Evolutionary conservation across 2,113 vertebrate genomes (phyloP), one percentile per base, ranked within the genome.

Genomic region (Tichodroma muraria): DNA sequence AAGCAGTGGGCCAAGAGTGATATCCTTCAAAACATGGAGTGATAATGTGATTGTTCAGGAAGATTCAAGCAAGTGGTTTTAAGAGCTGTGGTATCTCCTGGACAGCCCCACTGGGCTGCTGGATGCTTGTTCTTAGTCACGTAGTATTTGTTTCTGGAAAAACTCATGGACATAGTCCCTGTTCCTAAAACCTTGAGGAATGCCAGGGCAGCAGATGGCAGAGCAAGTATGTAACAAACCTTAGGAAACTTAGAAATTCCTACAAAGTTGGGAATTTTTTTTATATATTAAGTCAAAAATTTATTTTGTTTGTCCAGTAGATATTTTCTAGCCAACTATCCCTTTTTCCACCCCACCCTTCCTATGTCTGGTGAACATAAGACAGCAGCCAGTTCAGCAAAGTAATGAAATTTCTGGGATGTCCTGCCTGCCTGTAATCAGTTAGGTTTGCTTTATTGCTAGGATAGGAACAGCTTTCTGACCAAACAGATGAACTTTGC

Each of bases 281-380:
- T 57, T 10, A 33, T 66, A 20, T 75, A n/a, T 56, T 53, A 47
- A 68, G 28, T 78, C 33, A 70, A 92, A 81, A 42, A 61, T 59
- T 78, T 53, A 18, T 72, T 88, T 94, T 76, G n/a, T 85, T 92
- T 91, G 59, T 92, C 53, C 50, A 65, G 49, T 28, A 57, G 80
- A 79, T 23, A 3, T 60, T 94, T 94, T 94, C 45, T 38, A 91
- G 66, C 85, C 78, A 80, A 13, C 85, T 79, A 50, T 82, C 70
- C 65, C 19, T 87, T 94, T 87, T 96, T 93, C 89, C 61, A 88
- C 89, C 25, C 84, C 85, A 75, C 86, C 72, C 70, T 95, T 78
- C 2, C 2, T 71, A 22, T 61, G 65, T 92, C 71, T 95, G 83
- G 63, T 90, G 84, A 92, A 49, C 63, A 65, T 92, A 84, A 85